Conservation (phyloP, 2,888 invertebrate species). For the Eledone cirrhosa region DNA sequence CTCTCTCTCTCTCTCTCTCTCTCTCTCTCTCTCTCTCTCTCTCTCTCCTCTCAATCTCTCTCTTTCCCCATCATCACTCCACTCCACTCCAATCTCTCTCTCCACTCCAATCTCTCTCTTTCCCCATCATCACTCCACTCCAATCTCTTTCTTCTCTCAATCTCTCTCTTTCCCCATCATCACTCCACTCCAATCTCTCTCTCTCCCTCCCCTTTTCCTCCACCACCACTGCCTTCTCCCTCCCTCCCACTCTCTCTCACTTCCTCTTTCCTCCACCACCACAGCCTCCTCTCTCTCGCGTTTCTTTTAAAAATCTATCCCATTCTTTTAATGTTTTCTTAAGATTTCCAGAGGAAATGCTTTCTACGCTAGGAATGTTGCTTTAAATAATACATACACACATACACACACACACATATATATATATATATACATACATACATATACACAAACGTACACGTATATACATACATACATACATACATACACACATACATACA, state of each 20-base stretch:
- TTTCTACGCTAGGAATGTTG: too few relatives aligned
- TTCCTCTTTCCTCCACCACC: not conserved
- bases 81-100: not conserved
- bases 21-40: not conserved
- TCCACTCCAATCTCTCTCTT: not conserved
- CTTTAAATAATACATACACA: too few relatives aligned
- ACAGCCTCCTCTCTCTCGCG: not conserved
- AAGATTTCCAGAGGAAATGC: too few relatives aligned
- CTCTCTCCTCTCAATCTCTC: not conserved
- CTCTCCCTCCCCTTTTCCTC: not conserved
- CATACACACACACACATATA: too few relatives aligned
- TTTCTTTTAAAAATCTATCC: too few relatives aligned
- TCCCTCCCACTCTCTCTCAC: not conserved
- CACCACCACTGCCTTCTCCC: not conserved
- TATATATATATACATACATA: too few relatives aligned
- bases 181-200: not conserved
- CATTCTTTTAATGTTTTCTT: too few relatives aligned
- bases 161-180: not conserved
- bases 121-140: not conserved
- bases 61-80: not conserved
- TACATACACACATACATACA: too few relatives aligned
- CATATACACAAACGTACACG: too few relatives aligned
- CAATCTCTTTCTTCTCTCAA: not conserved
- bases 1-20: not conserved
- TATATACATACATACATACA: too few relatives aligned